Base-by-base conservation (phyloP, 2,888 invertebrate genomes). In the Caenorhabditis sulstoni region DNA sequence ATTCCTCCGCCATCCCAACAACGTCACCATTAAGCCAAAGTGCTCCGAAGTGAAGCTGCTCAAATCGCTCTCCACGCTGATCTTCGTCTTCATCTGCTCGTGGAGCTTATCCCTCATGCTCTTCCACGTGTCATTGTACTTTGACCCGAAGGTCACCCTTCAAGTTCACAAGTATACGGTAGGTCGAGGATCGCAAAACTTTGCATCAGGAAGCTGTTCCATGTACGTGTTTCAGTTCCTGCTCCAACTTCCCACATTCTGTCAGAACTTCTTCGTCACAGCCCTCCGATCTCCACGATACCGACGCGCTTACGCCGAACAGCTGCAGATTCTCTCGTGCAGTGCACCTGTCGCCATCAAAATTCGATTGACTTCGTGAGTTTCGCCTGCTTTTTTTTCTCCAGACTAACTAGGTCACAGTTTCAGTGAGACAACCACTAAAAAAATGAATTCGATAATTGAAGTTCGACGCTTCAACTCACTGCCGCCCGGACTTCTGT, bases 251-350 rank as follows among this genome's bases (percentile, higher is more conserved):
- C 70, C 70, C 44, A 71, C 70, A 8, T 71, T 71, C 18, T 71
- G 70, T 16, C 70, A 71, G 35, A 71, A 71, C 70, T 71, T 58
- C 22, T 71, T 71, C 47, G 70, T 71, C 35, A 71, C 70, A 2
- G 37, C 20, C 0, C 53, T 71, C 22, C 52, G 70, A n/a, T 71
- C 70, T 1, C 70, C 70, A 3, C 5, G 70, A 35, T 71, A 71
- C 23, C 47, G 53, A 8, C 3, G 45, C 16, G 70, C 70, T 14
- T 71, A 71, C 53, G 14, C 12, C 1, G 70, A 71, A 16, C 70
- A 71, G 14, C 37, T 71, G 37, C 16, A 29, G 18, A 12, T 29
- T 16, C 29, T 47, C n/a, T 16, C 23, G 7, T 20, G 23, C 45
- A 5, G 29, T 5, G 29, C 29, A 29, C 29, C 29, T 29, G 29